These are phyloP conservation scores for Trisateles emortualis DNA, from an alignment of 2,888 invertebrate genomes.

Conservation along the genomic window DNA sequence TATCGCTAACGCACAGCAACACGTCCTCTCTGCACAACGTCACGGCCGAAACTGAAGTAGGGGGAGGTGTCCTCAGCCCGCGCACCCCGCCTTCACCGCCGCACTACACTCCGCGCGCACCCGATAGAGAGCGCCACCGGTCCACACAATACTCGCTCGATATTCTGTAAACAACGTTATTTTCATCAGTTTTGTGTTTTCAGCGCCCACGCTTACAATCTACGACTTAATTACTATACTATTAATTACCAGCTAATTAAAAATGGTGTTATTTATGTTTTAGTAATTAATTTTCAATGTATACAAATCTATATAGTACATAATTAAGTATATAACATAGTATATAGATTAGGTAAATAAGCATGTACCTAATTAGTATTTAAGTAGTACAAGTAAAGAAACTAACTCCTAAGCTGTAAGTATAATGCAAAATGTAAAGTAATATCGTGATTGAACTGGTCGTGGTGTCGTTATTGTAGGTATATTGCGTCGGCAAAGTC, in stretches of 20 bases:
- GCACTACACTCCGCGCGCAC: constrained; percentile 49
- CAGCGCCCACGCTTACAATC: constrained; percentile 39
- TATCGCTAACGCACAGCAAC: constrained; percentile 54
- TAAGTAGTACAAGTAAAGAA: constrained; percentile 23
- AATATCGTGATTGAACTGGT: constrained; percentile 65
- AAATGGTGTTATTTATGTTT: constrained; percentile 10
- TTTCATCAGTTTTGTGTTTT: constrained; percentile 73
- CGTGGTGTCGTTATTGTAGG: constrained; percentile 71
- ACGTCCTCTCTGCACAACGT: constrained; percentile 65
- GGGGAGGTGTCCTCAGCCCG: constrained; percentile 78
- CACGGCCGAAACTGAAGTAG: constrained; percentile 77
- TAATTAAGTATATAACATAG: constrained; percentile 44
- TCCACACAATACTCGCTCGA: constrained; percentile 78
- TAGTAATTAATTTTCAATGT: constrained; percentile 18
- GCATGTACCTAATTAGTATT: constrained; percentile 26
- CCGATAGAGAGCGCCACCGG: constrained; percentile 83
- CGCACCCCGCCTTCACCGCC: constrained; percentile 52
- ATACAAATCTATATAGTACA: constrained; percentile 39
- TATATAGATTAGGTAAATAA: constrained; percentile 39
- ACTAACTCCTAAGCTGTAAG: constrained; percentile 28
- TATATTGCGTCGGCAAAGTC: constrained; percentile 70
- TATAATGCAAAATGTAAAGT: constrained; percentile 56
- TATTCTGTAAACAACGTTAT: constrained; percentile 85
- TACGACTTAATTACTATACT: constrained; percentile 18
- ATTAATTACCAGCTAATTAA: constrained; percentile 1